A percentile compares a stretch with the other conserved stretches of the same genome.
These are phyloP conservation scores for Accipiter cooperii DNA, from an alignment of 2,113 vertebrate genomes.

Conservation along the genomic window DNA sequence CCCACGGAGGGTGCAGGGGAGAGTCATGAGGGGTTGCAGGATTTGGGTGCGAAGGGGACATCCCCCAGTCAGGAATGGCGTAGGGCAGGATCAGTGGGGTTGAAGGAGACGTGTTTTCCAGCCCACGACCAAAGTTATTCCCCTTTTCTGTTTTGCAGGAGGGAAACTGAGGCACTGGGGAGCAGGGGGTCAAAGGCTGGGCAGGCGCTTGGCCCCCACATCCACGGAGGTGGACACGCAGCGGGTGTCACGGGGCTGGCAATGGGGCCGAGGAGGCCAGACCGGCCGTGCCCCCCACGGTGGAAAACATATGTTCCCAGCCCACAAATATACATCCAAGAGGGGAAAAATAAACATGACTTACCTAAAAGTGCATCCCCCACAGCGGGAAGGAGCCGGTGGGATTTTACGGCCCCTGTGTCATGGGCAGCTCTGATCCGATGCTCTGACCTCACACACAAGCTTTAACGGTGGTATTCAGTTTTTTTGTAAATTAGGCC, in stretches of 20 bases:
- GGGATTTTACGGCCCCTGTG: background rate
- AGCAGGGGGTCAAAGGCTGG: background rate
- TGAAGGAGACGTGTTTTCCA: background rate
- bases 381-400: rapidly evolving
- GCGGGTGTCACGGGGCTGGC: rapidly evolving
- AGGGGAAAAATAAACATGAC: background rate
- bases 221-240: rapidly evolving
- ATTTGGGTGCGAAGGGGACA: background rate
- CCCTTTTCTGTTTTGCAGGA: background rate
- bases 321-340: background rate
- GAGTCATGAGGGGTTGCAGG: background rate
- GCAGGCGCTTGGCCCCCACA: background rate
- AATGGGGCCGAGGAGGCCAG: background rate
- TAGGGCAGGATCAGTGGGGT: background rate
- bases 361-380: background rate
- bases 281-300: rapidly evolving
- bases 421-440: background rate
- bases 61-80: background rate
- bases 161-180: background rate
- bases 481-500: background rate
- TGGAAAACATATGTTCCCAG: background rate
- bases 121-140: background rate
- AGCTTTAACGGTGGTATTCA: background rate
- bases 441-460: background rate
- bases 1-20: background rate